These are phyloP conservation scores for Rhabdophis nuchalis DNA, from an alignment of 2,797 vertebrate genomes.

Conservation along the genomic window DNA sequence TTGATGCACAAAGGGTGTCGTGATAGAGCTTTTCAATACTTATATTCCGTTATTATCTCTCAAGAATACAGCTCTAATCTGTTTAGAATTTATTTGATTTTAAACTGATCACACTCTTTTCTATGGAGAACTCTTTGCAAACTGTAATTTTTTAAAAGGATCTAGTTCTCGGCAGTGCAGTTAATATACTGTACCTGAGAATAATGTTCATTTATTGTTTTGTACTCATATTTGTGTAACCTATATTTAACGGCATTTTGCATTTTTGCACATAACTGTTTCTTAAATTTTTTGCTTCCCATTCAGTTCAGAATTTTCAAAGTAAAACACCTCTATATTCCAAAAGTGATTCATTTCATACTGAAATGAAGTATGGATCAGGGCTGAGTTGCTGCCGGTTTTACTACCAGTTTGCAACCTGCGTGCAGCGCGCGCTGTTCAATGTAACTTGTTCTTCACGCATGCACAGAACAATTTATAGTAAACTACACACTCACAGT, in stretches of 20 bases:
- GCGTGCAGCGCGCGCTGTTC: too few species aligned
- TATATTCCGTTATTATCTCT: constrained; percentile 37
- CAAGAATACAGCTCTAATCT: constrained; percentile 45
- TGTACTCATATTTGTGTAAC: background rate
- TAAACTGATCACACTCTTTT: background rate
- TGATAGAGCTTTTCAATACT: constrained; percentile 20
- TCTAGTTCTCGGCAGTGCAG: background rate
- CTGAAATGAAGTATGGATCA: background rate
- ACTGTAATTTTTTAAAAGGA: background rate
- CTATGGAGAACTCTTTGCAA: constrained; percentile 30
- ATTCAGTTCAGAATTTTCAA: background rate
- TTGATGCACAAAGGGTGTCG: background rate
- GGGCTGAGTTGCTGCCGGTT: too few species aligned
- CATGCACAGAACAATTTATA: too few species aligned
- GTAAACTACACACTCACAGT: too few species aligned
- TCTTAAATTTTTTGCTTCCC: background rate
- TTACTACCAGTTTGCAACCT: too few species aligned
- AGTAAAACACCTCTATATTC: background rate
- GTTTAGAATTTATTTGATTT: constrained; percentile 21
- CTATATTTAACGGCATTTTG: constrained; percentile 6
- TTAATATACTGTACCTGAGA: background rate
- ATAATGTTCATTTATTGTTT: constrained; percentile 4
- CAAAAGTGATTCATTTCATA: background rate
- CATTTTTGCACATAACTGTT: constrained; percentile 2
- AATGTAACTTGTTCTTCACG: too few species aligned